Conservation (phyloP, 2,888 invertebrate genomes). For the Pristionchus exspectatus region DNA sequence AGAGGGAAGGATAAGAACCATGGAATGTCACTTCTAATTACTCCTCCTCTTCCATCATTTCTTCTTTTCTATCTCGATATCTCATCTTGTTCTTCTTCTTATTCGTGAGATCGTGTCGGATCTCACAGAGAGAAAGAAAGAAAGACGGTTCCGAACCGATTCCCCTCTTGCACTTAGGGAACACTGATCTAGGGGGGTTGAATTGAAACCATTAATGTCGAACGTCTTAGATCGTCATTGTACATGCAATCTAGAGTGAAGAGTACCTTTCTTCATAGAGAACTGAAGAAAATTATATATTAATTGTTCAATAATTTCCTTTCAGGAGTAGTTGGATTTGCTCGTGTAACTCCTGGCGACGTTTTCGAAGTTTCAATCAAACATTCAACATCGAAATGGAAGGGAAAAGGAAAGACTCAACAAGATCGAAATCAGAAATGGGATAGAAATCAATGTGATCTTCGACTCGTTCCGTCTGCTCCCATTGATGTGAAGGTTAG, state of each 20-base stretch:
- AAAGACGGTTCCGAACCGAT: not conserved
- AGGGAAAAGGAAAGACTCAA: conserved; percentile 81
- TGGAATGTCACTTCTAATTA: conserved; percentile 34
- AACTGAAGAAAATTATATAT: too few species aligned
- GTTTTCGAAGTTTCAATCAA: conserved; percentile 83
- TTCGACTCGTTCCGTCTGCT: conserved; percentile 82
- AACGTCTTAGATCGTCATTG: not conserved
- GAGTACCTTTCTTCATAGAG: too few species aligned
- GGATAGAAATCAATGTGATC: conserved; percentile 80
- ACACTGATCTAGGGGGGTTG: not conserved
- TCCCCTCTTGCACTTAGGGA: not conserved
- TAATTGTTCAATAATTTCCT: too few species aligned
- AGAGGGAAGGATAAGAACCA: not conserved
- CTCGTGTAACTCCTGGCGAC: conserved; percentile 83
- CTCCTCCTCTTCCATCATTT: not conserved
- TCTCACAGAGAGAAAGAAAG: not conserved
- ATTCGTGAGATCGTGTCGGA: not conserved
- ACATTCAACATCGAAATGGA: conserved; percentile 83
- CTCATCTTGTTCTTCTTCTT: conserved; percentile 34
- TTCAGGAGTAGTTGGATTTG: conserved; percentile 83
- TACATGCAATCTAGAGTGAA: too few species aligned
- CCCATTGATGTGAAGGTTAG: conserved; percentile 82
- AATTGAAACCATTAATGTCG: not conserved
- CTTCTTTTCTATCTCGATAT: conserved; percentile 42
- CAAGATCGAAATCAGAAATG: conserved; percentile 82